Base-by-base conservation (phyloP, 2,113 vertebrate genomes). In the Agapornis roseicollis region DNA sequence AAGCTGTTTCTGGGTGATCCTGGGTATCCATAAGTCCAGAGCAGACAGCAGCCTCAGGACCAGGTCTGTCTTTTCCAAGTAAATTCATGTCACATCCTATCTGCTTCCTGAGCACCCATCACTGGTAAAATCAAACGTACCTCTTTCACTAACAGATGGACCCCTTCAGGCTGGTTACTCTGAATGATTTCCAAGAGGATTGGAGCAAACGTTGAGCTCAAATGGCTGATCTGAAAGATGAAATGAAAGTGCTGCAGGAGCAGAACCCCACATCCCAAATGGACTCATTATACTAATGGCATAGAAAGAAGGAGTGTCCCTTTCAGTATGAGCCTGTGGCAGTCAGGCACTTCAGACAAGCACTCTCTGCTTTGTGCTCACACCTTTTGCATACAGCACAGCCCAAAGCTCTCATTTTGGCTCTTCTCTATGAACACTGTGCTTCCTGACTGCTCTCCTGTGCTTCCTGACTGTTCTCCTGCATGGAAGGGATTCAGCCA, bases 151-250 rank as follows among this genome's bases (percentile, higher is more conserved):
- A 97, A 89, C 19, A 99, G 96, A 29, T 98, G 96, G 47, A 99
- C 98, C 61, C 99, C 99, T 90, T 99, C 99, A 2, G 99, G 99
- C 91, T 99, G 99, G 91, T 97, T 99, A 47, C 97, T 98, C 66
- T 99, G 96, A 31, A 99, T 92, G 33, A 99, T 88, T 35, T 99
- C 99, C 97, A 99, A 72, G 85, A 99, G 96, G 42, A 99, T 95
- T 0, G 98, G 98, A 90, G 98, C 98, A 96, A 99, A 83, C 0
- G 97, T 97, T 0, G 98, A 95, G 27, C 96, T 98, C 96, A 99
- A 69, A 46, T 97, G 94, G 0, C 89, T 98, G 91, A 99, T 71
- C 99, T 99, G 89, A 19, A 96, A 96, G 94, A 63, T 74, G n/a
- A 93, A 97, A 94, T 4, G 8, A 42, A 66, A 69, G 71, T 1